Conservation (phyloP, 2,797 vertebrate species). For the Protosalanx chinensis region DNA sequence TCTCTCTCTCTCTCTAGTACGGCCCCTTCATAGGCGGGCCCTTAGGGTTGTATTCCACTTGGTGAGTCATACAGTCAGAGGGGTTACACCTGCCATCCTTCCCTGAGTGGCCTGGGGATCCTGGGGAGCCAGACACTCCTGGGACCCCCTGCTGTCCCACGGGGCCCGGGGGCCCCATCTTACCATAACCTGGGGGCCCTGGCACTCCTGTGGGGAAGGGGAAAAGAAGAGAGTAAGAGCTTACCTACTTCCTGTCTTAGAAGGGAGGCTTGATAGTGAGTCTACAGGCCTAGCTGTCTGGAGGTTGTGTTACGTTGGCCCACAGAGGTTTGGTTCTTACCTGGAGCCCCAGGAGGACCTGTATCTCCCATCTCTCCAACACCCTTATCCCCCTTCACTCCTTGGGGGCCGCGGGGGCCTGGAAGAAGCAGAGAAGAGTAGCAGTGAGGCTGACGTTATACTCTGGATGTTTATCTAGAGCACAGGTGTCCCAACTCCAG, state of each 20-base stretch:
- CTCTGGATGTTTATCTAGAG: not conserved
- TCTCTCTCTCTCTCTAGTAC: slow-evolving; percentile 59
- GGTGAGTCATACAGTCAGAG: slow-evolving; percentile 84
- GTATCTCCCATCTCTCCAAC: slow-evolving; percentile 87
- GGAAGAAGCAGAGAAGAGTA: slow-evolving; percentile 22
- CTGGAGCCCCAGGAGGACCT: slow-evolving; percentile 87
- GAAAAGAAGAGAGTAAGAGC: not conserved
- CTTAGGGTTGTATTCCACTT: slow-evolving; percentile 86
- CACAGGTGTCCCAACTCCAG: too few relatives aligned
- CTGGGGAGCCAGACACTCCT: slow-evolving; percentile 83
- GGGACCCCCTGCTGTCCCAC: slow-evolving; percentile 95
- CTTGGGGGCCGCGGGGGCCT: slow-evolving; percentile 83
- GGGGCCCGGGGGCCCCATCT: slow-evolving; percentile 86
- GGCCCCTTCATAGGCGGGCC: slow-evolving; percentile 84
- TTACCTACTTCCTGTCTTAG: not conserved
- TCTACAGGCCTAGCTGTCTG: not conserved
- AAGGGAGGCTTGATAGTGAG: not conserved
- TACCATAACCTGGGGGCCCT: slow-evolving; percentile 89
- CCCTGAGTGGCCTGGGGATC: slow-evolving; percentile 79
- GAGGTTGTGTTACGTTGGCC: not conserved
- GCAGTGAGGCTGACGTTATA: not conserved
- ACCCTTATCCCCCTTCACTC: slow-evolving; percentile 89
- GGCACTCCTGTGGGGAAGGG: slow-evolving; percentile 76
- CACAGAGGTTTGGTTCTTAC: slow-evolving; percentile 61
- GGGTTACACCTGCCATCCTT: slow-evolving; percentile 89